Conservation (phyloP, 1,140 invertebrate species). For the Macrotrachela quadricornifera region DNA sequence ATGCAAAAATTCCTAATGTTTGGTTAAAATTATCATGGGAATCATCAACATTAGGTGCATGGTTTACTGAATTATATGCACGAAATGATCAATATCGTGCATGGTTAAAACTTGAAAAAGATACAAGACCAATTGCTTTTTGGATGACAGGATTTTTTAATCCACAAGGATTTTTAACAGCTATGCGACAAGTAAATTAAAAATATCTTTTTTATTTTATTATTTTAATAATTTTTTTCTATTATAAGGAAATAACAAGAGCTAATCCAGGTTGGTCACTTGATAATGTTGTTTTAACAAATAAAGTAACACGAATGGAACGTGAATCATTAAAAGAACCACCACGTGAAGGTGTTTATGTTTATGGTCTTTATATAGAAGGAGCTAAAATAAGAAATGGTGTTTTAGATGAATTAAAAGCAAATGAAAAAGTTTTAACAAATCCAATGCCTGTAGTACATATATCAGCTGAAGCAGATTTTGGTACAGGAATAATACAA, state of each 20-base stretch:
- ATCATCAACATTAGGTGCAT: conserved; percentile 80
- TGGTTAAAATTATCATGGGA: conserved; percentile 72
- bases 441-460: conserved; percentile 88
- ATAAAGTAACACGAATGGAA: conserved; percentile 64
- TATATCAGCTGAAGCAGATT: conserved; percentile 77
- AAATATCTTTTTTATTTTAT: background rate
- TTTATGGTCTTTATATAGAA: conserved; percentile 30
- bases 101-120: conserved; percentile 49
- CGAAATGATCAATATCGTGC: conserved; percentile 47
- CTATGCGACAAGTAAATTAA: background rate
- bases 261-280: conserved; percentile 87
- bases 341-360: conserved; percentile 30
- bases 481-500: conserved; percentile 33
- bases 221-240: background rate
- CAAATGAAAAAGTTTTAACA: conserved; percentile 31
- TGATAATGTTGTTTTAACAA: conserved; percentile 83
- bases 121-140: conserved; percentile 43
- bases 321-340: conserved; percentile 45
- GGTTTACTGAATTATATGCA: conserved; percentile 83
- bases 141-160: conserved; percentile 99
- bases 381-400: conserved; percentile 23
- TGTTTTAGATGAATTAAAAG: conserved; percentile 29
- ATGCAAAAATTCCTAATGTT: conserved; percentile 65
- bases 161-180: conserved; percentile 44
- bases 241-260: conserved; percentile 63